Conservation (phyloP, 2,888 invertebrate species). For the Cryptosula pallasiana region DNA sequence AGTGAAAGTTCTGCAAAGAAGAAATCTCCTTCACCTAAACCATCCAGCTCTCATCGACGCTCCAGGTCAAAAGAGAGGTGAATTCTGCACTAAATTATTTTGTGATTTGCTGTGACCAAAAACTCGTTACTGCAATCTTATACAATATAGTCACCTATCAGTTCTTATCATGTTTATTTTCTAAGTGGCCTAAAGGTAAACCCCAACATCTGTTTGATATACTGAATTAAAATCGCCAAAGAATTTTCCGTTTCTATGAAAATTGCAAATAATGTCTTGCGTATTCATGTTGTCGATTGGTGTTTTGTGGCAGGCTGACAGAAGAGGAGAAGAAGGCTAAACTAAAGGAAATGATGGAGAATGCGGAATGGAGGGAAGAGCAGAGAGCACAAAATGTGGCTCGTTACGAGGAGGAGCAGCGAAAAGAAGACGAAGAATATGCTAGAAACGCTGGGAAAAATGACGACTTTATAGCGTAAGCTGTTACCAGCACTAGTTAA, state of each 20-base stretch:
- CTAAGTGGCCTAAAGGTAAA: too few relatives aligned
- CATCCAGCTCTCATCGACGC: background rate
- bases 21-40: background rate
- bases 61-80: too few relatives aligned
- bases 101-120: too few relatives aligned
- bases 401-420: slow-evolving; percentile 50
- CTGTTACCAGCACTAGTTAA: background rate
- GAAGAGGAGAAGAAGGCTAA: slow-evolving; percentile 64
- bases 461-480: slow-evolving; percentile 45
- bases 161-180: too few relatives aligned
- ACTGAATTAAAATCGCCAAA: too few relatives aligned
- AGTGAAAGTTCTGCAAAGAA: slow-evolving; percentile 14
- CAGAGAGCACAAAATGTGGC: slow-evolving; percentile 53
- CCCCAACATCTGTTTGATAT: too few relatives aligned
- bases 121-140: too few relatives aligned
- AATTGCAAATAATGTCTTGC: too few relatives aligned
- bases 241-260: too few relatives aligned
- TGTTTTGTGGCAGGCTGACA: slow-evolving; percentile 38
- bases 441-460: slow-evolving; percentile 32
- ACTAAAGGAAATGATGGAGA: slow-evolving; percentile 74
- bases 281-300: too few relatives aligned
- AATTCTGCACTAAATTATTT: too few relatives aligned
- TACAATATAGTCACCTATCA: too few relatives aligned
- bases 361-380: slow-evolving; percentile 61
- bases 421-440: slow-evolving; percentile 46